Base-by-base conservation (phyloP, 1,140 invertebrate species). In the Acyrthosiphon pisum region DNA sequence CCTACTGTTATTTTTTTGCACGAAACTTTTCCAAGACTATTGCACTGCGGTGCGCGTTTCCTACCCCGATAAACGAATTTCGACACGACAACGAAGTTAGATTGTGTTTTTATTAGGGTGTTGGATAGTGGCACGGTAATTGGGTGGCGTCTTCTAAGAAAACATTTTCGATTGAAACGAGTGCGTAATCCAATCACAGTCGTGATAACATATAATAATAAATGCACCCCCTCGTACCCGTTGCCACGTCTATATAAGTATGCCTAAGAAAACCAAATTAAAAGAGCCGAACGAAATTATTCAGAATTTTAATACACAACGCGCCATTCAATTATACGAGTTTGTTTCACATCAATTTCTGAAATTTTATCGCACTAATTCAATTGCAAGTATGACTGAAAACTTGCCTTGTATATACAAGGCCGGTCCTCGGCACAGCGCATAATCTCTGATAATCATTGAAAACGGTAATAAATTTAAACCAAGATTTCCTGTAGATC, bases 301-400 rank as follows among this genome's bases (percentile, higher is more conserved):
- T 84, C 91, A 56, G 81, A 93, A 93, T 93, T 93, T 93, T 93
- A 93, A 93, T 93, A 93, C 48, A 30, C 76, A 30, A 26, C n/a
- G 91, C 91, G 76, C 81, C 76, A 22, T 53, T 84, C 91, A 93
- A 93, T 93, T 93, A 91, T 41, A 88, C 44, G 48, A 93, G 76
- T 93, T 93, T 37, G 48, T 93, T 93, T 93, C 91, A n/a, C 91
- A 37, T 93, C 81, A 93, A 93, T 93, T 93, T 93, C 91, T 86
- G 76, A 83, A 93, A 93, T 93, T 93, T 93, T 93, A 93, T 93
- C 91, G 50, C 48, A 26, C 35, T 93, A 93, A 93, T 93, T 83
- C 37, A 37, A 93, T 93, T 86, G 81, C 26, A 14, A 50, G 44
- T 81, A 81, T n/a, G 26, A 68, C 53, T 90, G 14, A 44, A 90